These are phyloP conservation scores for Drosophila nr. medialis DNA, from an alignment of 2,888 invertebrate species.

Conservation along the genomic window DNA sequence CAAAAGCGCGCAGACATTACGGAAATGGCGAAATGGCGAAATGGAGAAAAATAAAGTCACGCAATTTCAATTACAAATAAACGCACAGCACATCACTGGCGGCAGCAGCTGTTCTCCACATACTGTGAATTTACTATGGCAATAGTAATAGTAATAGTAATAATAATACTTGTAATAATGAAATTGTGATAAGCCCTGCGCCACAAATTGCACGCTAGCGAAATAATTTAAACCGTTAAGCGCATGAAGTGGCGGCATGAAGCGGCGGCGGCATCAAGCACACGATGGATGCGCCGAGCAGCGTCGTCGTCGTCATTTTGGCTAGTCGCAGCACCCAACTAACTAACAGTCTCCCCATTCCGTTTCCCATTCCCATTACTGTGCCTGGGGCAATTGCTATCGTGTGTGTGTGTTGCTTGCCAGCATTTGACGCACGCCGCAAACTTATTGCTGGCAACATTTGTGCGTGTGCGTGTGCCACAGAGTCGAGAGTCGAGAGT, in stretches of 20 bases:
- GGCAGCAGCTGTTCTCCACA: conserved; percentile 32
- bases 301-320: conserved; percentile 65
- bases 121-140: conserved; percentile 39
- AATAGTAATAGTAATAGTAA: conserved; percentile 40
- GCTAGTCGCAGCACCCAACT: conserved; percentile 41
- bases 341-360: neutral
- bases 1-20: conserved; percentile 30
- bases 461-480: conserved; percentile 44
- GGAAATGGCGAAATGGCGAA: conserved; percentile 55
- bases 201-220: conserved; percentile 77
- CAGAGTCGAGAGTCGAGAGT: conserved; percentile 4
- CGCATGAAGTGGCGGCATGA: conserved; percentile 27
- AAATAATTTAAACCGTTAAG: conserved; percentile 77
- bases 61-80: conserved; percentile 76
- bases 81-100: conserved; percentile 49
- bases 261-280: conserved; percentile 46
- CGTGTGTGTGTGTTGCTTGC: conserved; percentile 34
- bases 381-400: conserved; percentile 36
- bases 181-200: conserved; percentile 78
- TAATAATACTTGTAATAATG: conserved; percentile 73
- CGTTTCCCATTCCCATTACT: conserved; percentile 11
- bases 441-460: conserved; percentile 70
- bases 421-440: conserved; percentile 71
- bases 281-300: conserved; percentile 18
- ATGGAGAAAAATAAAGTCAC: conserved; percentile 77